Conservation (phyloP, 2,797 vertebrate species). For the Bradypodion pumilum region DNA sequence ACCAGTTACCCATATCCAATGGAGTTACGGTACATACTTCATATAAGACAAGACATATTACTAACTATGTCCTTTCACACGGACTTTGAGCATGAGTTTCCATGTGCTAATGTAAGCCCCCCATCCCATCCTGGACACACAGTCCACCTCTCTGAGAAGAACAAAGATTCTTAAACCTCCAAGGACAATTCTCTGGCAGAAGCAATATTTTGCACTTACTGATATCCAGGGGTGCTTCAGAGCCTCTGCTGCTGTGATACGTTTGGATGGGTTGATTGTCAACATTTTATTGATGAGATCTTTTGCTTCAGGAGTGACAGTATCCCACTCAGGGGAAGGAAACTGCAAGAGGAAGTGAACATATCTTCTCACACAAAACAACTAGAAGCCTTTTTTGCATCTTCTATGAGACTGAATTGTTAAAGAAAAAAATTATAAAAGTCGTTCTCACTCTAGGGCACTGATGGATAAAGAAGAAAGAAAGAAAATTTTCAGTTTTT, state of each 20-base stretch:
- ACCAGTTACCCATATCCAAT: neutral
- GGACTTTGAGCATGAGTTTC: neutral
- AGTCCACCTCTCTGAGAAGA: neutral
- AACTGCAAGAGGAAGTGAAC: conserved; percentile 80
- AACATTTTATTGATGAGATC: conserved; percentile 98
- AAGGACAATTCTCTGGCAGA: neutral
- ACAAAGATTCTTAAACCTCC: neutral
- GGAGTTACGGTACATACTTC: neutral
- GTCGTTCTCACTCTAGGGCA: neutral
- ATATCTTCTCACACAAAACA: neutral
- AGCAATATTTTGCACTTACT: conserved; percentile 65
- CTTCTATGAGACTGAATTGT: neutral
- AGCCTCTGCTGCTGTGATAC: conserved; percentile 91
- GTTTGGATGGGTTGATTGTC: conserved; percentile 94
- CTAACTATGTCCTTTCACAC: neutral
- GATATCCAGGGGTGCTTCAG: conserved; percentile 98
- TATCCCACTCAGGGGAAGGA: conserved; percentile 97
- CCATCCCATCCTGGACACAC: too few relatives aligned
- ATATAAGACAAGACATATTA: neutral
- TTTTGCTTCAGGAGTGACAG: conserved; percentile 96
- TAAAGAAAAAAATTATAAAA: neutral
- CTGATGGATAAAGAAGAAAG: too few relatives aligned
- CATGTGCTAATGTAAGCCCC: neutral
- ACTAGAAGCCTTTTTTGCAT: neutral
- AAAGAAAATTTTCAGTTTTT: neutral